Percentiles rank a stretch among this genome's conserved stretches.
phyloP scores from a whole-genome alignment of 2,113 vertebrate species.

The Eulemur rufifrons region DNA sequence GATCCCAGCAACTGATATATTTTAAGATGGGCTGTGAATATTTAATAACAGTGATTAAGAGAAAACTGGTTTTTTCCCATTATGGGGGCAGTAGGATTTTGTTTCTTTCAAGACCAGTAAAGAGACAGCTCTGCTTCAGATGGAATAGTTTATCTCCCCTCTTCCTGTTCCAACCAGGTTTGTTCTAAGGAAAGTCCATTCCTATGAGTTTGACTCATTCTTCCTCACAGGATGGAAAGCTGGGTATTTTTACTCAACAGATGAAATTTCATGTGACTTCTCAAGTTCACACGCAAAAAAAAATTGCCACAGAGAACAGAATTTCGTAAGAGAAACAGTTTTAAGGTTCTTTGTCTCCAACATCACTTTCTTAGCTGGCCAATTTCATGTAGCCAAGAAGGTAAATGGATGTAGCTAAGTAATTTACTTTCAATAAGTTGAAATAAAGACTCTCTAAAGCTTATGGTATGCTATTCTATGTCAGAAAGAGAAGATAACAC shows the following conservation, averaged over 20 bases:
- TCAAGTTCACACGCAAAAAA: conserved; percentile 51
- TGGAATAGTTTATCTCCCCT: background rate
- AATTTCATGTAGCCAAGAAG: conserved; percentile 18
- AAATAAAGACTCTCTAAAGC: conserved; percentile 15
- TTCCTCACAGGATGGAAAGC: conserved; percentile 51
- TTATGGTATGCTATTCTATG: background rate
- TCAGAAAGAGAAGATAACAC: conserved; percentile 18
- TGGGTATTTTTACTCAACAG: conserved; percentile 48
- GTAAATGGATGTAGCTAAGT: conserved; percentile 2
- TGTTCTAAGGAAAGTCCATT: conserved; percentile 36
- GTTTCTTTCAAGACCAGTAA: background rate
- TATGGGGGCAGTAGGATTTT: background rate
- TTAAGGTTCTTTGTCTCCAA: conserved; percentile 32
- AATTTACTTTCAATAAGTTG: conserved; percentile 58
- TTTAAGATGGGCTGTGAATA: background rate
- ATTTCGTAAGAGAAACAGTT: conserved; percentile 26
- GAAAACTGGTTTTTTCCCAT: background rate
- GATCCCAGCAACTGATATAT: background rate
- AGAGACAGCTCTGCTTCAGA: background rate
- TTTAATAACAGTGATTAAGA: conserved; percentile 1
- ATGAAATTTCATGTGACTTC: conserved; percentile 50
- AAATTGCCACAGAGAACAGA: conserved; percentile 32
- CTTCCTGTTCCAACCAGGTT: background rate
- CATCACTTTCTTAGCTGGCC: conserved; percentile 11
- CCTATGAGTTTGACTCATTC: conserved; percentile 67